Evolutionary conservation across 2,113 vertebrate genomes (phyloP).

Genomic region (Mesitornis unicolor): DNA sequence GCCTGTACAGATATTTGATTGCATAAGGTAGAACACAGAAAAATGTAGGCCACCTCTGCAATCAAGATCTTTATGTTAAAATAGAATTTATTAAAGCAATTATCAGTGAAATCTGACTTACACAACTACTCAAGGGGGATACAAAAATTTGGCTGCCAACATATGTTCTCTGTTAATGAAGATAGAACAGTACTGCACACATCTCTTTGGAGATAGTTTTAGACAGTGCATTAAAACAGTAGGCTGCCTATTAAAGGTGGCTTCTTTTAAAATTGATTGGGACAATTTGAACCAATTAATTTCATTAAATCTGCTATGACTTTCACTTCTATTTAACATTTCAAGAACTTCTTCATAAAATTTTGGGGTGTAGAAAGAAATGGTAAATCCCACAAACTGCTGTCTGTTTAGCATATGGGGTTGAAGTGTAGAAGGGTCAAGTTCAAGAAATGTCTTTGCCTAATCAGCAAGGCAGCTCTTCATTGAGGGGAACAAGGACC

Average conservation of each 20-base stretch:
- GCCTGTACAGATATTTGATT: background rate
- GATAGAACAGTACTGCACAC: background rate
- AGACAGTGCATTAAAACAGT: background rate
- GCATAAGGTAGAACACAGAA: background rate
- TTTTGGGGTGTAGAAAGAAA: background rate
- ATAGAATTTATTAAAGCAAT: conserved; percentile 25
- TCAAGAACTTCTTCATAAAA: background rate
- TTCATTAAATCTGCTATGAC: background rate
- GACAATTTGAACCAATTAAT: background rate
- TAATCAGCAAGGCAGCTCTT: background rate
- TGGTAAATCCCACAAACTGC: background rate
- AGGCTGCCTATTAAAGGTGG: background rate
- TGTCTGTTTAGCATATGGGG: background rate
- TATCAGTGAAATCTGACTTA: conserved; percentile 34
- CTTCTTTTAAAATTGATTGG: background rate
- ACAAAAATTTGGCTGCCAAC: background rate
- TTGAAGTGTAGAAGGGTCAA: background rate
- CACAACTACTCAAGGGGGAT: background rate
- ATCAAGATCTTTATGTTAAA: conserved; percentile 13
- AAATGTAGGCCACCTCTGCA: background rate
- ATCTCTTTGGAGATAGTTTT: background rate
- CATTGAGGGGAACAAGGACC: background rate
- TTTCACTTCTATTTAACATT: background rate
- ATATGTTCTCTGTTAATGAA: conserved; percentile 25
- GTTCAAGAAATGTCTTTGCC: background rate